phyloP scores from a whole-genome alignment of 2,797 vertebrate genomes.

The Melanotaenia boesemani region DNA sequence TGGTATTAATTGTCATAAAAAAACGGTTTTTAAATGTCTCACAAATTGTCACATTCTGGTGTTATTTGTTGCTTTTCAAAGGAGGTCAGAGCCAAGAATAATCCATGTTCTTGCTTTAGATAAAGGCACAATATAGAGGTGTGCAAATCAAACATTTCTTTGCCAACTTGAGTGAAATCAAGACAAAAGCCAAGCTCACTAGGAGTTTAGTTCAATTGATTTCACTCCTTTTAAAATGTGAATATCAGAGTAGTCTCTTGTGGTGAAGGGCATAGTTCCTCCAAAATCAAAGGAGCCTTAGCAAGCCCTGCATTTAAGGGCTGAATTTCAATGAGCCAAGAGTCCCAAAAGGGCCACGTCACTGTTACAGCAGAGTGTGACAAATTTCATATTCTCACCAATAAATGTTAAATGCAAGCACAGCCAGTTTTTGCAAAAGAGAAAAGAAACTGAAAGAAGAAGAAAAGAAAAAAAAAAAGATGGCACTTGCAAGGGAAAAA shows the following conservation, averaged over 20 bases:
- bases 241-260: slow-evolving; percentile 58
- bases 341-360: slow-evolving; percentile 22
- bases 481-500: slow-evolving; percentile 47
- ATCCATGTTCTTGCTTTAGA: slow-evolving; percentile 8
- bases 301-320: slow-evolving; percentile 35
- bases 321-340: slow-evolving; percentile 49
- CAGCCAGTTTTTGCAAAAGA: not conserved
- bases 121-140: slow-evolving; percentile 8
- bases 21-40: not conserved
- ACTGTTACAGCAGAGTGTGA: slow-evolving; percentile 14
- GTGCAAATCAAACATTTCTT: slow-evolving; percentile 31
- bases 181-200: slow-evolving; percentile 43
- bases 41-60: not conserved
- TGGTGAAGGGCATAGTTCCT: slow-evolving; percentile 38
- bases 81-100: slow-evolving; percentile 2
- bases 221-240: slow-evolving; percentile 57
- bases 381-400: slow-evolving; percentile 27
- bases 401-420: slow-evolving; percentile 12
- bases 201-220: slow-evolving; percentile 57
- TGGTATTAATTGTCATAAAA: not conserved
- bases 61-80: slow-evolving; percentile 1
- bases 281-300: slow-evolving; percentile 52
- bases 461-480: slow-evolving; percentile 35
- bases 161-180: slow-evolving; percentile 13
- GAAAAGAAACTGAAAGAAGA: slow-evolving; percentile 1